A percentile compares a stretch with the other conserved stretches of the same genome.
phyloP scores from a whole-genome alignment of 2,113 vertebrate genomes.

The Entelurus aequoreus region DNA sequence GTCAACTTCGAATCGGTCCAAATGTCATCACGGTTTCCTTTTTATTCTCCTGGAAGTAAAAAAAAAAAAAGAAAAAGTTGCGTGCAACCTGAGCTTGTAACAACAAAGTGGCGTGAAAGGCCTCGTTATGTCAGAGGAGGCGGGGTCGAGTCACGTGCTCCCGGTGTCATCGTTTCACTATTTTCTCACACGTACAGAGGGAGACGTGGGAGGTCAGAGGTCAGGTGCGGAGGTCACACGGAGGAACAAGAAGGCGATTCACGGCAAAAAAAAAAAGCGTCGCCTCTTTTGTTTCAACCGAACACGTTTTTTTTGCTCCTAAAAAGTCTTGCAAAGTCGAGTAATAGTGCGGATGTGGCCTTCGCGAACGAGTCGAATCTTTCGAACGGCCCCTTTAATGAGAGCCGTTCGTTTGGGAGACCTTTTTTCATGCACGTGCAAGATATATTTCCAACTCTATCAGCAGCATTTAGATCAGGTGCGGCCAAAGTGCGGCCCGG shows the following conservation, averaged over 20 bases:
- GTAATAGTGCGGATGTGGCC: too few species aligned
- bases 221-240: slow-evolving; percentile 52
- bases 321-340: too few species aligned
- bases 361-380: too few species aligned
- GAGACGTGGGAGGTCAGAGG: slow-evolving; percentile 61
- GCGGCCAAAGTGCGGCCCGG: too few species aligned
- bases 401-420: too few species aligned
- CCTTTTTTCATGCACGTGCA: too few species aligned
- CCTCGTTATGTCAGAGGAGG: slow-evolving; percentile 30
- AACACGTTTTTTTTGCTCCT: too few species aligned
- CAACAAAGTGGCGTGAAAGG: slow-evolving; percentile 18
- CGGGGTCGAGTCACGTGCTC: slow-evolving; percentile 39
- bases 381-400: too few species aligned
- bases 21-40: slow-evolving; percentile 5
- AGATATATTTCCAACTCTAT: too few species aligned
- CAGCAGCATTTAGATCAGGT: too few species aligned
- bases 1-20: slow-evolving; percentile 3
- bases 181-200: slow-evolving; percentile 66
- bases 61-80: background rate
- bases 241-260: slow-evolving; percentile 68
- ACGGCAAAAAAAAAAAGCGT: slow-evolving; percentile 53
- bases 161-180: slow-evolving; percentile 68
- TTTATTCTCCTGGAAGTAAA: background rate
- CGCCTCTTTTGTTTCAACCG: background rate
- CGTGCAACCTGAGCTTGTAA: slow-evolving; percentile 16